Conservation (phyloP, 2,797 vertebrate genomes). For the Rhinella marina region DNA sequence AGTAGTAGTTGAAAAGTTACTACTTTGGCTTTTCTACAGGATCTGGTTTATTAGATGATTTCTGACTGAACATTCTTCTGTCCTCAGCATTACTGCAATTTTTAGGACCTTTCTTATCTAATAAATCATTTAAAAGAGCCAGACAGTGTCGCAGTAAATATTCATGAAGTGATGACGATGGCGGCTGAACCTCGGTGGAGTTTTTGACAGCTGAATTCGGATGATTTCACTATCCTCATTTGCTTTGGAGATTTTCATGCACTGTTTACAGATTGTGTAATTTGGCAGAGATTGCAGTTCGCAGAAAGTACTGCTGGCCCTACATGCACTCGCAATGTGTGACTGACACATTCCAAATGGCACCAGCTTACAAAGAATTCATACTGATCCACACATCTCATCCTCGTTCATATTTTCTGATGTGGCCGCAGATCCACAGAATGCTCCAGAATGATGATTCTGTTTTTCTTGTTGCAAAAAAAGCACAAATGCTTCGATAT, state of each 20-base stretch:
- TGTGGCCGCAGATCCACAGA: neutral
- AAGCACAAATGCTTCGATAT: neutral
- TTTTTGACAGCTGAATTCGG: constrained; percentile 10
- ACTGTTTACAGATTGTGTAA: constrained; percentile 59
- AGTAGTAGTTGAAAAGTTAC: neutral
- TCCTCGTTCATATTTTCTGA: neutral
- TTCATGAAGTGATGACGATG: constrained; percentile 47
- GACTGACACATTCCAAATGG: constrained; percentile 50
- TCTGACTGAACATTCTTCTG: neutral
- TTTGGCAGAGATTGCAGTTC: constrained; percentile 49
- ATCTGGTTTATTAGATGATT: constrained; percentile 5
- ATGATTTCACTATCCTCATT: constrained; percentile 51
- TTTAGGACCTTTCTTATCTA: constrained; percentile 16
- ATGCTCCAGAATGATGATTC: neutral
- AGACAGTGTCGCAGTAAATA: constrained; percentile 51
- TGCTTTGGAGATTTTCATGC: constrained; percentile 54
- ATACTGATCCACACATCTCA: neutral
- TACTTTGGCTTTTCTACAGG: neutral
- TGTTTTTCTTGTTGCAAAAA: too few relatives aligned
- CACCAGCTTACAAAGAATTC: neutral
- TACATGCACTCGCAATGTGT: constrained; percentile 43
- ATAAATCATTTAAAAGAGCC: constrained; percentile 52
- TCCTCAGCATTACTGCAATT: constrained; percentile 5
- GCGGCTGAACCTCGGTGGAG: constrained; percentile 18
- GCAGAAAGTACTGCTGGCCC: constrained; percentile 34